Evolutionary conservation across 2,113 vertebrate species (phyloP), one percentile per base, ranked within the genome.

Genomic region (Sorex araneus): DNA sequence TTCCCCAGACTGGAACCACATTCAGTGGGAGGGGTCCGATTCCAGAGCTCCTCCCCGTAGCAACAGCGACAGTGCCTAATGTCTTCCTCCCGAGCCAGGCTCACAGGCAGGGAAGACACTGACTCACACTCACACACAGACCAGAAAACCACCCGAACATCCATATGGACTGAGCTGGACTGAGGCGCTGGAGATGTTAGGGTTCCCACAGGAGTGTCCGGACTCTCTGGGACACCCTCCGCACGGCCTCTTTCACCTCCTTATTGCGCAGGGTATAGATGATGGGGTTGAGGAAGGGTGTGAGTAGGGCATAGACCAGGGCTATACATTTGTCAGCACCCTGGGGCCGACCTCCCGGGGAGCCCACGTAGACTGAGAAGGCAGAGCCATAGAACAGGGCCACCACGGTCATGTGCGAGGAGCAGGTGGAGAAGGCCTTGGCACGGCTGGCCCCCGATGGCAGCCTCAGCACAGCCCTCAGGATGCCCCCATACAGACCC

Each of bases 241-340:
- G 32, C 19, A 67, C 0, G 63, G n/a, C 92, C 2, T 75, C 87
- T 2, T 92, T 95, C 11, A 96, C 93, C 32, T 95, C 93, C 11
- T 95, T 95, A 50, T 94, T 95, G 19, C 45, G 70, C 45, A 96
- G 87, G 28, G 80, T 92, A 15, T 95, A 96, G 67, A 94, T 93
- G 32, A 95, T 86, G 2, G 87, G 92, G 10, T 95, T 95, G 70
- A 96, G 27, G 74, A 94, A 94, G 25, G 94, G 94, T 1, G 89
- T 95, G 2, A 96, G 64, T 57, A 94, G 40, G 30, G 96, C 18
- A 11, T 95, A 94, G 4, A 92, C 67, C 43, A 96, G 50, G 6
- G 94, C 84, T 9, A 94, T 82, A 7, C 54, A 10, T 28, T 94
- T 94, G 34, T 92, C 85, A 57, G 9, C 80, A 32, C 54, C 83